Conservation (phyloP, 2,797 vertebrate genomes). For the Platalea minor region DNA sequence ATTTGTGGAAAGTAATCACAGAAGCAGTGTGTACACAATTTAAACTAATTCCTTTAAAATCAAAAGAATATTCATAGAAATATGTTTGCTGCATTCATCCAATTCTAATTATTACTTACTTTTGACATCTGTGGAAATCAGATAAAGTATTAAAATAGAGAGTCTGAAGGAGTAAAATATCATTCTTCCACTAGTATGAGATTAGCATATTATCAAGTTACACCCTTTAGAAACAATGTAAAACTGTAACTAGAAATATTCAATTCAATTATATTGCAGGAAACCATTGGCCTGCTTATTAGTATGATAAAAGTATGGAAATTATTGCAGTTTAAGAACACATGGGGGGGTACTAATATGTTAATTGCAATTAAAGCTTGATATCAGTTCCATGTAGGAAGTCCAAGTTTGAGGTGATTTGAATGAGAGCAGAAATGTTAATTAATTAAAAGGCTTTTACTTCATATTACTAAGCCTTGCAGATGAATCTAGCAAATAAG, state of each 20-base stretch:
- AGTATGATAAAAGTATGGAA: conserved; percentile 9
- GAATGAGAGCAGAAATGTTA: not conserved
- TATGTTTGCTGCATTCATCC: not conserved
- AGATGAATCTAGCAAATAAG: not conserved
- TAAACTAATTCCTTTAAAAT: conserved; percentile 40
- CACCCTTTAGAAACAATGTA: not conserved
- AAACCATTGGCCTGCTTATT: conserved; percentile 1
- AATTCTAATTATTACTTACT: conserved; percentile 29
- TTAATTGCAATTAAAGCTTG: conserved; percentile 46
- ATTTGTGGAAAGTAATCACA: conserved; percentile 30
- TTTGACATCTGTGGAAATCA: conserved; percentile 13
- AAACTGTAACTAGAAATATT: not conserved
- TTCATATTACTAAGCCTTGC: not conserved
- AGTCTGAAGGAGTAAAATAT: not conserved
- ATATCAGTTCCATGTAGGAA: conserved; percentile 8
- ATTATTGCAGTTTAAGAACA: conserved; percentile 17
- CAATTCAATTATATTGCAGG: not conserved
- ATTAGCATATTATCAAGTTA: not conserved
- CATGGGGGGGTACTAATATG: not conserved
- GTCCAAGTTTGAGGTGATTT: not conserved
- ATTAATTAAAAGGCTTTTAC: not conserved
- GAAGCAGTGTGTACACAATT: not conserved
- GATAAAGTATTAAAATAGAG: not conserved
- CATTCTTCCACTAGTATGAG: not conserved
- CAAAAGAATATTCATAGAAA: conserved; percentile 30